Evolutionary conservation across 2,888 invertebrate genomes (phyloP).

Genomic region (Dorcus parallelipipedus): DNA sequence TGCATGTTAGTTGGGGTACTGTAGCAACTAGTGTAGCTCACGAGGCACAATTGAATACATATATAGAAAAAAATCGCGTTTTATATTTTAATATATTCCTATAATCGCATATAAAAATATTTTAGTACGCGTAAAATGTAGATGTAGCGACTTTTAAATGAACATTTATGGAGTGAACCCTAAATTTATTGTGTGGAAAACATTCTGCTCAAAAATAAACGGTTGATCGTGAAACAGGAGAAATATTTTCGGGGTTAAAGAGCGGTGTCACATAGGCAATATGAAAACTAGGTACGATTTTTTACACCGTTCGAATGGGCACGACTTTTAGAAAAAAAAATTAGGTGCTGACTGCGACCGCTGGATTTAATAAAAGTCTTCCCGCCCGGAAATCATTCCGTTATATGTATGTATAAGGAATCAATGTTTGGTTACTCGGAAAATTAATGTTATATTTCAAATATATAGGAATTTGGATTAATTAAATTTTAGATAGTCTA

Average conservation of each 20-base stretch:
- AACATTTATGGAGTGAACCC: conserved; percentile 30
- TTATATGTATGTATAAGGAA: conserved; percentile 28
- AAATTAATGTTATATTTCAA: conserved; percentile 25
- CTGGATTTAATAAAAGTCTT: conserved; percentile 46
- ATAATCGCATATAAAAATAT: conserved; percentile 42
- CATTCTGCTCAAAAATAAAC: conserved; percentile 14
- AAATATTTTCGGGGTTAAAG: conserved; percentile 22
- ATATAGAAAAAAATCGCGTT: conserved; percentile 41
- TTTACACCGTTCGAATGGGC: conserved; percentile 42
- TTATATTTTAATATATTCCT: conserved; percentile 44
- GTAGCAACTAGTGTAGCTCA: conserved; percentile 43
- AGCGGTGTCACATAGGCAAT: conserved; percentile 29
- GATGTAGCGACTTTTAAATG: conserved; percentile 40
- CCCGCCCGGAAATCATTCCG: conserved; percentile 46
- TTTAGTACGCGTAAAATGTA: conserved; percentile 45
- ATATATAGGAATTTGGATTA: conserved; percentile 20
- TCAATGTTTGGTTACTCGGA: conserved; percentile 16
- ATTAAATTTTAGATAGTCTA: conserved; percentile 36
- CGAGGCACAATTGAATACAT: conserved; percentile 43
- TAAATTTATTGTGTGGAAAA: conserved; percentile 15
- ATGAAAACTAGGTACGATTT: conserved; percentile 21
- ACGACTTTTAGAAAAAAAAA: conserved; percentile 38
- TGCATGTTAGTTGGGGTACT: conserved; percentile 45
- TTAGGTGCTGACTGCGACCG: conserved; percentile 43
- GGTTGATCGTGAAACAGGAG: not conserved